phyloP scores from a whole-genome alignment of 2,888 invertebrate species.

The Oscheius sp. region DNA sequence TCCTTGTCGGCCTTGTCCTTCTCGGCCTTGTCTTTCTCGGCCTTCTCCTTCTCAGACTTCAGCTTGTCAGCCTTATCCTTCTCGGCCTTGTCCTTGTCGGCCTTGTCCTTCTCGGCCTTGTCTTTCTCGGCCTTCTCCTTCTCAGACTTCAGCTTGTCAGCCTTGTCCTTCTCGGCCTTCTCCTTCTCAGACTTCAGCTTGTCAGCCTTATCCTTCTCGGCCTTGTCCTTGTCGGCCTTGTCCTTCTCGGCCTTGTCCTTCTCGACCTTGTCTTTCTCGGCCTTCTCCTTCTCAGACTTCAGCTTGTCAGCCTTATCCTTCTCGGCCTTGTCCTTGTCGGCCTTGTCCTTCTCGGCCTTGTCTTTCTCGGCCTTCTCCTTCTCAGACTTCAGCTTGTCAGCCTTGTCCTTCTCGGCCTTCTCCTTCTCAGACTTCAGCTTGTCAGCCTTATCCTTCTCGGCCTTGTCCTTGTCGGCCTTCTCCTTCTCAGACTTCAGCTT shows the following conservation, averaged over 20 bases:
- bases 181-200: conserved; percentile 1
- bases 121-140: conserved; percentile 12
- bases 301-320: background rate
- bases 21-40: background rate
- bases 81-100: conserved; percentile 12
- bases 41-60: conserved; percentile 13
- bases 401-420: conserved; percentile 15
- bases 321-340: background rate
- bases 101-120: conserved; percentile 9
- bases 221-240: conserved; percentile 11
- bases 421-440: conserved; percentile 6
- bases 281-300: conserved; percentile 26
- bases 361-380: conserved; percentile 12
- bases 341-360: conserved; percentile 16
- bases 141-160: conserved; percentile 3
- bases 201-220: conserved; percentile 13
- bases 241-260: background rate
- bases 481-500: conserved; percentile 12
- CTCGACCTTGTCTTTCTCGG: conserved; percentile 8
- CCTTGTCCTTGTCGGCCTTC: conserved; percentile 13
- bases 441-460: background rate
- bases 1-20: conserved; percentile 6
- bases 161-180: conserved; percentile 17
- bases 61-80: conserved; percentile 17
- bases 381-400: conserved; percentile 1